These are phyloP conservation scores for Papilio demoleus DNA, from an alignment of 2,888 invertebrate genomes.

Conservation along the genomic window DNA sequence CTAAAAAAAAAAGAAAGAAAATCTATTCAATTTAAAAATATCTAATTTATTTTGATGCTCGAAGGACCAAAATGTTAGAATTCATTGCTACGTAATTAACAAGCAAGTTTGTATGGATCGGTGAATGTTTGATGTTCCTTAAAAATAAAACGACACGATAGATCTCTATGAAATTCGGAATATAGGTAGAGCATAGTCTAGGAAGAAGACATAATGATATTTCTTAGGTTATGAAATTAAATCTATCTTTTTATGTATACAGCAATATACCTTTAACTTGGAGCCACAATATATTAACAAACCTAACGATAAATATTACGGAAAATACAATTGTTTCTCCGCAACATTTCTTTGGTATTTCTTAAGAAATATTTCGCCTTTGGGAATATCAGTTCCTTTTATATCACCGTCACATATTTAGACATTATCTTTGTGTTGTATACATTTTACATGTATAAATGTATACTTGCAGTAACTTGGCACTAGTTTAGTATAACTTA, in stretches of 20 bases:
- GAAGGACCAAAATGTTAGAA: not conserved
- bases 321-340: not conserved
- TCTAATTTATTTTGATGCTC: not conserved
- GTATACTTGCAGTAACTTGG: not conserved
- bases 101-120: too few relatives aligned
- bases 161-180: too few relatives aligned
- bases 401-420: constrained; percentile 3
- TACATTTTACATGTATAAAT: not conserved
- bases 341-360: constrained; percentile 11
- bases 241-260: too few relatives aligned
- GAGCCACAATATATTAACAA: not conserved
- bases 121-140: too few relatives aligned
- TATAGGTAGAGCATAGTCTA: too few relatives aligned
- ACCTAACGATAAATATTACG: constrained; percentile 1
- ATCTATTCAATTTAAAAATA: not conserved
- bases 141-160: too few relatives aligned
- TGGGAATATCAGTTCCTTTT: constrained; percentile 5
- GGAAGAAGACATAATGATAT: too few relatives aligned
- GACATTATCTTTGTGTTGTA: not conserved
- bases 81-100: too few relatives aligned
- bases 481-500: too few relatives aligned
- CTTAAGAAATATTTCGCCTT: not conserved
- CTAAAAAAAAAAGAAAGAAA: too few relatives aligned
- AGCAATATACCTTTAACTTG: not conserved
- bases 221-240: too few relatives aligned